Conservation (phyloP, 2,113 vertebrate genomes). For the Fregata magnificens region DNA sequence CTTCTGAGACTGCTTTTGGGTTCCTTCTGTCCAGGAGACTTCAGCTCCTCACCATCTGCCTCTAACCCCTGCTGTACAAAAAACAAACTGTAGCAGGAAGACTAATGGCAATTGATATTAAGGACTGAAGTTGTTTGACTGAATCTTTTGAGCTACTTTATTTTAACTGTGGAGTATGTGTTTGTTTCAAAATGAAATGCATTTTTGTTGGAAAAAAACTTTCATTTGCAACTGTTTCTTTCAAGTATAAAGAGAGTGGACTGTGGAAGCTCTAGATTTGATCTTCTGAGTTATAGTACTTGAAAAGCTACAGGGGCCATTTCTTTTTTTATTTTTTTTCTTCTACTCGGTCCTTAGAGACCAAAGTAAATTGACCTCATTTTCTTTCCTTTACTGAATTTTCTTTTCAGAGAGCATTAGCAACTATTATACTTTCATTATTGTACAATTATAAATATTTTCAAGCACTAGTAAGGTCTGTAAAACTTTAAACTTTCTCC, state of each 20-base stretch:
- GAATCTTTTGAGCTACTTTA: not conserved
- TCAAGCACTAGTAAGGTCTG: not conserved
- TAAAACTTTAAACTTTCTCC: not conserved
- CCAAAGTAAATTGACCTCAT: not conserved
- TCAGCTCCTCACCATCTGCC: not conserved
- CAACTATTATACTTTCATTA: not conserved
- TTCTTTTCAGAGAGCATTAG: not conserved
- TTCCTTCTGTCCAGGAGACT: not conserved
- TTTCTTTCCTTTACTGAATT: not conserved
- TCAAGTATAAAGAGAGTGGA: not conserved
- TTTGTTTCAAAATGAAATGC: not conserved
- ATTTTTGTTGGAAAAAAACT: not conserved
- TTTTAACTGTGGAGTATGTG: rapidly evolving
- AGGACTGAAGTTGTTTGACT: not conserved
- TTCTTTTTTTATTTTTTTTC: not conserved
- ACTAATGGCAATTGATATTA: not conserved
- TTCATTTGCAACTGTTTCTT: not conserved
- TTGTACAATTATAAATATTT: not conserved
- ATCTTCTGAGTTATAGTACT: not conserved
- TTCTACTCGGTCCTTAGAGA: not conserved
- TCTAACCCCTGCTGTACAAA: not conserved
- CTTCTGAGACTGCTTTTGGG: not conserved
- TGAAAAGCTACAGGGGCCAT: not conserved
- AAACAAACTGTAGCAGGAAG: not conserved
- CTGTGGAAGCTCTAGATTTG: not conserved